Evolutionary conservation across 2,888 invertebrate species (phyloP), one percentile per base, ranked within the genome.

Genomic region (Apodemia duryi): DNA sequence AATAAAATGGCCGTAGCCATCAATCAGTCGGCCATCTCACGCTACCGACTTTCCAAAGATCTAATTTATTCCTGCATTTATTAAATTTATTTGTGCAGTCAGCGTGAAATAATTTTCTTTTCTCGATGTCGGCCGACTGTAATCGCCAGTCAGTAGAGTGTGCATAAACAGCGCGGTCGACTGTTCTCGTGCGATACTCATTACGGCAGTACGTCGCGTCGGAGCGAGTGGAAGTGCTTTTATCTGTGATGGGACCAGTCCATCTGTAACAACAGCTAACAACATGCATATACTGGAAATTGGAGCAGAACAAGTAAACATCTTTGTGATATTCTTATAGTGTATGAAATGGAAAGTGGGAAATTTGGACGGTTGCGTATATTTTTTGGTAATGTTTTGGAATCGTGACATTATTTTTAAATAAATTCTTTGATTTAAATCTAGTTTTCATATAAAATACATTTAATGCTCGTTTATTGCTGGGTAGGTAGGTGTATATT

Each of bases 91-190:
- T 81, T 81, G 86, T 83, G 88, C 90, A 88, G 79, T 81, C 82
- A 85, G 86, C 90, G 89, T 91, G 88, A 89, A 91, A 84, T 82
- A 83, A 88, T 88, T 91, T 91, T 89, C 90, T 91, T 90, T 86
- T 88, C 81, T 80, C 81, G 79, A 78, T 66, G 69, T 68, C 73
- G 77, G 68, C 80, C 78, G 76, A 71, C 74, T 74, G 71, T 65
- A 62, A 62, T 71, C 68, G 80, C 81, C 84, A 88, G 89, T 88
- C 80, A 78, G 82, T 80, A 81, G 78, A 75, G 76, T 80, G 83
- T 81, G 82, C 73, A 80, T 79, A 79, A 75, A 68, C 81, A 80
- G 71, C 70, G 77, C 84, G 82, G 86, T 84, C 83, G 89, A 78
- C 73, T 35, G 57, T 32, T 60, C 13, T 60, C 21, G 54, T 32